Base-by-base conservation (phyloP, 1,140 invertebrate species). In the Delia radicum region DNA sequence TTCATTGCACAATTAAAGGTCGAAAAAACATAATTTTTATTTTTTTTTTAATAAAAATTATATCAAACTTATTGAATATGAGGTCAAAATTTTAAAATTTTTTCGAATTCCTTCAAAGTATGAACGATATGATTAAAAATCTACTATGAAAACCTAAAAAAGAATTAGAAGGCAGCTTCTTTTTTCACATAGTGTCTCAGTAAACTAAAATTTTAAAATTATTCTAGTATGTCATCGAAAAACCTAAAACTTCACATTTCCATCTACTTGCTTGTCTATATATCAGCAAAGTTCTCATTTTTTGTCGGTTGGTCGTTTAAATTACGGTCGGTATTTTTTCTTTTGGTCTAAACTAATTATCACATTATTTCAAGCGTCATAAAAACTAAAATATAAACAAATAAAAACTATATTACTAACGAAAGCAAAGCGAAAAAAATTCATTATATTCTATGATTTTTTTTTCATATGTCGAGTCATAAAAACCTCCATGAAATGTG, bases 331-430 rank as follows among this genome's bases (percentile, higher is more conserved):
- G 65, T 69, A 69, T 69, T 69, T 37, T 69, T 37, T 18, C 48
- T 69, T 69, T 69, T 37, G 65, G 65, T 69, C 65, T 69, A 37
- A 37, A 69, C 65, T 69, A 69, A 69, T 69, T 69, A 69, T 69
- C 65, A 69, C 65, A 69, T 69, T 69, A 37, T 69, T 69, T 69
- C 65, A 69, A 69, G 65, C 65, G 65, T 69, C 65, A 69, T 69
- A 69, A 69, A 69, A 67, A 33, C 31, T 21, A 24, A 69, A 69
- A 69, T 18, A 67, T 67, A 67, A 67, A 67, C 63, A 67, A 67
- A 67, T 67, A 67, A 67, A 67, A 67, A 67, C 28, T 55, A 55
- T 24, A 55, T 55, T 55, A 55, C 48, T 55, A 21, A 55, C 21
- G 21, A 55, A 55, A 55, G 3, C 21, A 24, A 10, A 55, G 48